A percentile compares a stretch with the other conserved stretches of the same genome.
Evolutionary conservation across 2,797 vertebrate genomes (phyloP).

Genomic region (Lagorchestes hirsutus): DNA sequence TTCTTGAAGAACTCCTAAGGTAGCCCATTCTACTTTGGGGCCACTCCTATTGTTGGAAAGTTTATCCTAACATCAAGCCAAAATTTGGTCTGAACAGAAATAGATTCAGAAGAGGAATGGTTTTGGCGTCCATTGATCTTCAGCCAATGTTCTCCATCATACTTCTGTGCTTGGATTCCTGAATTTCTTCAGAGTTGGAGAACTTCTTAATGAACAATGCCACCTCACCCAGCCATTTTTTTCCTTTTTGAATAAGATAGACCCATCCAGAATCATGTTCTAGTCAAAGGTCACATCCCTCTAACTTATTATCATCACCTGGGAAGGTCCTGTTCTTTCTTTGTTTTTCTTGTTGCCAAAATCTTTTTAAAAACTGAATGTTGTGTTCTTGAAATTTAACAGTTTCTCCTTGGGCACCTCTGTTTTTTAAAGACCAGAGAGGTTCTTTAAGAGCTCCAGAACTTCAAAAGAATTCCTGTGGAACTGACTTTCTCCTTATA

Average conservation of each 20-base stretch:
- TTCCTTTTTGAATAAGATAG: not conserved
- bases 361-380: not conserved
- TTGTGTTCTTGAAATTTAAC: not conserved
- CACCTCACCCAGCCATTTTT: not conserved
- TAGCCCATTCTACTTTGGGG: not conserved
- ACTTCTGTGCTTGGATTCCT: not conserved
- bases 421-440: not conserved
- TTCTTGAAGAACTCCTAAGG: not conserved
- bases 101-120: not conserved
- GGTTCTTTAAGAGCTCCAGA: not conserved
- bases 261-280: not conserved
- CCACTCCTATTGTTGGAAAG: not conserved
- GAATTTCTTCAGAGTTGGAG: not conserved
- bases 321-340: not conserved
- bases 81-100: not conserved
- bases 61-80: not conserved
- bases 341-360: not conserved
- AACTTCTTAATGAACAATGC: not conserved
- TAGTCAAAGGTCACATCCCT: not conserved
- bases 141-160: not conserved
- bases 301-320: not conserved
- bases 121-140: not conserved
- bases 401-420: not conserved
- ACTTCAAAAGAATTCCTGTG: not conserved
- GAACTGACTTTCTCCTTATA: not conserved